Base-by-base conservation (phyloP, 2,113 vertebrate species). In the Chinchilla lanigera region DNA sequence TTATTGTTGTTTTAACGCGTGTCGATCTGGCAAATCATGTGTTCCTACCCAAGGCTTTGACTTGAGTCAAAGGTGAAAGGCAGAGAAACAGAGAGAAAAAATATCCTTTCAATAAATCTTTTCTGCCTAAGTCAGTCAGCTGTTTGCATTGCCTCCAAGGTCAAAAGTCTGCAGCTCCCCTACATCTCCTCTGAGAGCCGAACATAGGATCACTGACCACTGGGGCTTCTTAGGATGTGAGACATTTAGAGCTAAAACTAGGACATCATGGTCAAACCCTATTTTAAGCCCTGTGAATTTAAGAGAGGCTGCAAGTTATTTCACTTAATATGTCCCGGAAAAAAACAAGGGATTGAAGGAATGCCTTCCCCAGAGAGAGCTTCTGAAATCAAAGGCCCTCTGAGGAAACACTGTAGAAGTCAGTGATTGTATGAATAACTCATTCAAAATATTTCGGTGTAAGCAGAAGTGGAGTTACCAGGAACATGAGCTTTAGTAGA, bases 21-120 rank as follows among this genome's bases (percentile, higher is more conserved):
- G 24, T 41, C 14, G 89, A 28, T 47, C 63, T 89, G 33, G n/a
- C 61, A 77, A 54, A 47, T 41, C 20, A 22, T 19, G 54, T 47
- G 52, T 16, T 52, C 44, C 54, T 44, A 41, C 54, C 2, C 24
- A 75, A 44, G 26, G 2, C 56, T 67, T 65, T 71, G 63, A 81
- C 71, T 44, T 22, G 30, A 87, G 47, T n/a, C 73, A n/a, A n/a
- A 60, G 1, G 65, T 17, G 22, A 12, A 50, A 83, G 54, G 56
- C 10, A 19, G 16, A 92, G 30, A 86, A 92, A 20, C 30, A 63
- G 7, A 96, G 71, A 90, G 41, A 96, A 22, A 60, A 89, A 83
- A 61, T 20, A 35, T 16, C 30, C 3, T 67, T 77, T 54, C 52
- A 58, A 63, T 61, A 38, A 78, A 69, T n/a, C n/a, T 26, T 35